Base-by-base conservation (phyloP, 2,888 invertebrate genomes). In the Mallateleia sp. region DNA sequence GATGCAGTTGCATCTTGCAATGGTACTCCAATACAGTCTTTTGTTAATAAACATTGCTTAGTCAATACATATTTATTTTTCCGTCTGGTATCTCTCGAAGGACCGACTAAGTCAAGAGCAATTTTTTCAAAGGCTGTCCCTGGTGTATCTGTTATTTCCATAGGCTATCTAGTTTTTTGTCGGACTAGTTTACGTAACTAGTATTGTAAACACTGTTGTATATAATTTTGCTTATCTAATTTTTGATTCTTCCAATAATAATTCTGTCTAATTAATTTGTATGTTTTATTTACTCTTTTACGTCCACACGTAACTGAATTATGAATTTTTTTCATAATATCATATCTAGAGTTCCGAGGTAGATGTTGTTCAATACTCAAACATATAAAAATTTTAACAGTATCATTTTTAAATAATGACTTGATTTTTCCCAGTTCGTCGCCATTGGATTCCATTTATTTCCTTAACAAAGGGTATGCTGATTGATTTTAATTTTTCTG, bases 271-370 rank as follows among this genome's bases (percentile, higher is more conserved):
- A n/a, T n/a, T n/a, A n/a, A n/a, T n/a, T 62, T 62, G 15, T 62
- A 62, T n/a, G 62, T 62, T 62, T 62, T 62, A 6, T 14, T 25
- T 15, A 56, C 28, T 4, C 56, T 28, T 28, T 56, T 56, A n/a
- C 28, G 56, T 7, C 56, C 56, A 56, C 56, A 56, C 2, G 28
- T 28, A 15, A 28, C 28, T 9, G 56, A 56, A 2, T 56, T n/a
- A 56, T 56, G 56, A 25, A 28, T 56, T 28, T 56, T 6, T 28
- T 56, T 56, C 9, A 56, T 56, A 18, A 56, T 25, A 15, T 56
- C 56, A n/a, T 25, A 56, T 15, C 15, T 25, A 15, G 4, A 6
- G 28, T 24, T 3, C 28, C 28, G 25, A 2, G 28, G 28, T 28
- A 28, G 56, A 14, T 6, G 6, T 56, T 28, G 25, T 28, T 28